Percentiles rank a stretch among this genome's conserved stretches.
These are phyloP conservation scores for Caprella mutica DNA, from an alignment of 2,888 invertebrate genomes.

Conservation along the genomic window DNA sequence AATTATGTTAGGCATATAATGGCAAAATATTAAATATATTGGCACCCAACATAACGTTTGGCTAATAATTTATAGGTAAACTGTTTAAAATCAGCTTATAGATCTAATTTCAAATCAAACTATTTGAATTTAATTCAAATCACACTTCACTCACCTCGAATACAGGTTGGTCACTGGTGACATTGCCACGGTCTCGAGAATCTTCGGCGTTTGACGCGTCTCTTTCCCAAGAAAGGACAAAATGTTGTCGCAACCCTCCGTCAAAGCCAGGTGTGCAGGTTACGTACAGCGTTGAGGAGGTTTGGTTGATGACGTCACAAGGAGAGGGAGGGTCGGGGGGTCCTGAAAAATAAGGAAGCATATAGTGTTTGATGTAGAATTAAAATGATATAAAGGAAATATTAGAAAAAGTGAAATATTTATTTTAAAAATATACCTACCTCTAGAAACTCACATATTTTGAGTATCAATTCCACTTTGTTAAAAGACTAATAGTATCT, in stretches of 20 bases:
- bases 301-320: conserved; percentile 63
- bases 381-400: neutral
- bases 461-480: too few species aligned
- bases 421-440: neutral
- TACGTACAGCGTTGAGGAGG: conserved; percentile 62
- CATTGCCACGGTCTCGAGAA: neutral
- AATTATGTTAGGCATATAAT: too few species aligned
- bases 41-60: too few species aligned
- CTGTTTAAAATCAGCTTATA: too few species aligned
- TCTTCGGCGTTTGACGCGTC: neutral
- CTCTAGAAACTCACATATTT: too few species aligned
- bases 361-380: too few species aligned
- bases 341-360: conserved; percentile 43
- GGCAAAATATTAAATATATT: too few species aligned
- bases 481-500: too few species aligned
- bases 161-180: neutral
- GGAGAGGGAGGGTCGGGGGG: conserved; percentile 66
- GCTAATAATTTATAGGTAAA: too few species aligned
- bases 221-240: conserved; percentile 5
- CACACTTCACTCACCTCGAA: conserved; percentile 2
- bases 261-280: conserved; percentile 62
- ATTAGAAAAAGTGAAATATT: neutral
- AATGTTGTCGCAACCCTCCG: conserved; percentile 50
- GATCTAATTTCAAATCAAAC: too few species aligned
- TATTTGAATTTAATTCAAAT: too few species aligned